Evolutionary conservation across 1,140 invertebrate species (phyloP), one percentile per base, ranked within the genome.

Genomic region (Anastrepha obliqua): DNA sequence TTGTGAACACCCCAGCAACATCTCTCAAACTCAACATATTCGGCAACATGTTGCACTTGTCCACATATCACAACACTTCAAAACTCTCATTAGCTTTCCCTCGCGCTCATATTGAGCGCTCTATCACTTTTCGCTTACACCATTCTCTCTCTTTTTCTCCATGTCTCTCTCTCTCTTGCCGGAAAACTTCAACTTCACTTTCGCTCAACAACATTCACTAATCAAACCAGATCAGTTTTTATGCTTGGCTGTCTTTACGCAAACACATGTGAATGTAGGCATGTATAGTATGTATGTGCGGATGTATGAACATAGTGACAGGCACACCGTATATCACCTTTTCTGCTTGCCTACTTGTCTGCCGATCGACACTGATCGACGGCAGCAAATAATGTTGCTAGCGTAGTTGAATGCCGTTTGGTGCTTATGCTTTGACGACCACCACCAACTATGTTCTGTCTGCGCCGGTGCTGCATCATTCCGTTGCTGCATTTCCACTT

Each of bases 401-500:
- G 17, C 29, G 29, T 29, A 62, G 60, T 62, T 6, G 44, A 47
- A 5, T 47, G 5, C 15, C 6, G 67, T 44, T 47, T 51, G 67
- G 39, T 44, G 67, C 67, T 47, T 44, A n/a, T 47, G 42, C 13
- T 51, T 74, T 74, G 39, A 13, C 44, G 9, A 47, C 67, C 67
- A 74, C 17, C 44, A 55, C 47, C 42, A 81, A 81, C 74, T 81
- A 51, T 55, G n/a, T 81, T n/a, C 74, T 81, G 74, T 1, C n/a
- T 81, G 47, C 42, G 51, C 47, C 47, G 47, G 47, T 81, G 74
- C 74, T 81, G 74, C 51, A 81, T 81, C 74, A 81, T 81, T 81
- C 74, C 47, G 47, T 81, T 81, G 74, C 55, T 81, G 74, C 74
- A 81, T 81, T 81, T 81, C 74, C 74, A 81, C 74, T 81, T 55